Base-by-base conservation (phyloP, 2,113 vertebrate genomes). In the Neodontobutis hainanensis region DNA sequence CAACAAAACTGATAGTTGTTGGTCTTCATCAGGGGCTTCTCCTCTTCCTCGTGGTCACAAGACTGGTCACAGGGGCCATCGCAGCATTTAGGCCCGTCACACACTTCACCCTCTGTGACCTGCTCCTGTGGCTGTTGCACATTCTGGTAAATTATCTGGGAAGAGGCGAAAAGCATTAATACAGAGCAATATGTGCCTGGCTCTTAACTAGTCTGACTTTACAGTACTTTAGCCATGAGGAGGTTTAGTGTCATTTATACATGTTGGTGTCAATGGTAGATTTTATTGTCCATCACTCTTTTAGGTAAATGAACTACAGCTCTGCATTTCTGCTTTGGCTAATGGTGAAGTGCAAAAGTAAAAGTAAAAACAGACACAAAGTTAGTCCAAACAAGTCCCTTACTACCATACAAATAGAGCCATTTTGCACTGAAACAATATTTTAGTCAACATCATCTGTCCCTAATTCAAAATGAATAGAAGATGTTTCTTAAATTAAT, bases 1-100 rank as follows among this genome's bases (percentile, higher is more conserved):
- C 91, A 98, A 82, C 95, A 96, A 87, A 97, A 96, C 93, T 98
- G 95, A 44, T 98, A 99, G 89, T 96, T 97, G 87, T 98, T 99
- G 78, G 94, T 91, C 78, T 95, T 97, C 88, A 95, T 92, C 74
- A 96, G 91, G 16, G 93, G 93, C 81, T 95, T 93, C 68, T 90
- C 87, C 0, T 87, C 86, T 47, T 94, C 94, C 67, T 89, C 92
- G 5, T 90, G 92, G 70, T 96, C 95, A 3, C 94, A 96, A 88
- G 93, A 94, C 76, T 83, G 92, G 70, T 95, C 95, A 0, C 92
- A 95, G 84, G 93, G 94, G 84, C 91, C 90, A 43, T 93, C 89
- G 0, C 90, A 92, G 86, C 84, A 89, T 82, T 93, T 93, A 0
- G 90, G 77, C 38, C 90, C 89, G 7, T 95, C 93, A 0, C 94